Evolutionary conservation across 1,140 invertebrate genomes (phyloP).

Genomic region (Zaprionus tsacasi): DNA sequence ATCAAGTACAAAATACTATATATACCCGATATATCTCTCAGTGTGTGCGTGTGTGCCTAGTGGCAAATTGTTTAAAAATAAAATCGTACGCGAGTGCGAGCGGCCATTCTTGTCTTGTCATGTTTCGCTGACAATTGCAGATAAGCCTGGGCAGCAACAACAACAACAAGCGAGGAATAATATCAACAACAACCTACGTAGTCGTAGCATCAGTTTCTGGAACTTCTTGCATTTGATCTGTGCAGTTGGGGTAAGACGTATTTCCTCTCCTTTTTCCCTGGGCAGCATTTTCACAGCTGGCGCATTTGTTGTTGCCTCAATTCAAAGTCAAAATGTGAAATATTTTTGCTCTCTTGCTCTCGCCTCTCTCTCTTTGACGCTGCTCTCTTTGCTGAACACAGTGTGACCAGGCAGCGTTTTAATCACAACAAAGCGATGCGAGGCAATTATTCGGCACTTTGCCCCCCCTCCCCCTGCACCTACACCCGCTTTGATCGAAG

Average conservation of each 20-base stretch:
- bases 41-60: slow-evolving; percentile 47
- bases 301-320: not conserved
- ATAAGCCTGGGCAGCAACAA: not conserved
- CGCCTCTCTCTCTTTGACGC: too few relatives aligned
- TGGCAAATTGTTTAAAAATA: slow-evolving; percentile 75
- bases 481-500: slow-evolving; percentile 5
- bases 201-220: slow-evolving; percentile 1
- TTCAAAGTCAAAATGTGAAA: slow-evolving; percentile 7
- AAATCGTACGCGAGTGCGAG: slow-evolving; percentile 41
- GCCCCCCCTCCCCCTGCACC: not conserved
- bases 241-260: slow-evolving; percentile 1
- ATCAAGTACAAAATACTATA: slow-evolving; percentile 7
- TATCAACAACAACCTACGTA: not conserved
- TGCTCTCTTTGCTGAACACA: not conserved
- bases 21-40: not conserved
- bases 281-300: not conserved
- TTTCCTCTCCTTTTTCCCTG: not conserved
- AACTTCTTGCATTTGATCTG: slow-evolving; percentile 4
- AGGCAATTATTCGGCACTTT: not conserved
- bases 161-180: not conserved
- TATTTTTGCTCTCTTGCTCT: not conserved
- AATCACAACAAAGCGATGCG: not conserved
- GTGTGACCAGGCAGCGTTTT: not conserved
- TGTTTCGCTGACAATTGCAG: slow-evolving; percentile 10
- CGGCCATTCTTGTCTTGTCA: slow-evolving; percentile 5